Evolutionary conservation across 2,888 invertebrate species (phyloP).

Genomic region (Nycteola revayana): DNA sequence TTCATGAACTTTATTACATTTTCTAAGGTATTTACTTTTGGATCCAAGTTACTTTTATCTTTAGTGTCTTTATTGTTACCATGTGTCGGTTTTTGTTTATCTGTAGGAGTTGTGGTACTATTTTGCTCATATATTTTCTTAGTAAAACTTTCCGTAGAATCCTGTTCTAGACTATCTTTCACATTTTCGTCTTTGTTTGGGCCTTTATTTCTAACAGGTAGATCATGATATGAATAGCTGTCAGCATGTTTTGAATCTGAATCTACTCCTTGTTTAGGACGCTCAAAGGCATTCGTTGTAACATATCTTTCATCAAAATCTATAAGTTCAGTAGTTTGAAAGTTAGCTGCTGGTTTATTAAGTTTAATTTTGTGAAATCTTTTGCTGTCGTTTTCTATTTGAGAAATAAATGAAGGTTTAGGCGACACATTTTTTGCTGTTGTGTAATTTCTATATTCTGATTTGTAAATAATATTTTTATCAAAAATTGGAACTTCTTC

Average conservation of each 20-base stretch:
- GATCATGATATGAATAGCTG: too few relatives aligned
- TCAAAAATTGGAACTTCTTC: slow-evolving; percentile 1
- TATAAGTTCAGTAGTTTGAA: slow-evolving; percentile 6
- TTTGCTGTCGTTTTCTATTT: slow-evolving; percentile 7
- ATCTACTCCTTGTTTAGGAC: too few relatives aligned
- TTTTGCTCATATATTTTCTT: slow-evolving; percentile 3
- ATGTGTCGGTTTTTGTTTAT: too few relatives aligned
- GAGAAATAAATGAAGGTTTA: slow-evolving; percentile 9
- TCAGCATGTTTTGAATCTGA: too few relatives aligned
- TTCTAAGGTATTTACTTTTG: slow-evolving; percentile 47
- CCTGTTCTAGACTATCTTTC: too few relatives aligned
- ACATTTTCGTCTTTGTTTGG: too few relatives aligned
- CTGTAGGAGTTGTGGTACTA: slow-evolving; percentile 4
- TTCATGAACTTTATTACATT: slow-evolving; percentile 57
- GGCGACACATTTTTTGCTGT: slow-evolving; percentile 2
- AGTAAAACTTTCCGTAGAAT: too few relatives aligned
- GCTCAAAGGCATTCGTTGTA: too few relatives aligned
- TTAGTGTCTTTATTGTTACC: too few relatives aligned
- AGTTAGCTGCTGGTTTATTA: slow-evolving; percentile 3
- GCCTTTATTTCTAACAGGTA: too few relatives aligned
- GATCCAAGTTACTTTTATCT: too few relatives aligned
- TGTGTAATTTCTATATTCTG: slow-evolving; percentile 6
- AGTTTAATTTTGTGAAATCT: slow-evolving; percentile 6
- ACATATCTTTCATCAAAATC: slow-evolving; percentile 4
- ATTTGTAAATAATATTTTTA: slow-evolving; percentile 8